Base-by-base conservation (phyloP, 2,797 vertebrate species). In the Ataeniobius toweri region DNA sequence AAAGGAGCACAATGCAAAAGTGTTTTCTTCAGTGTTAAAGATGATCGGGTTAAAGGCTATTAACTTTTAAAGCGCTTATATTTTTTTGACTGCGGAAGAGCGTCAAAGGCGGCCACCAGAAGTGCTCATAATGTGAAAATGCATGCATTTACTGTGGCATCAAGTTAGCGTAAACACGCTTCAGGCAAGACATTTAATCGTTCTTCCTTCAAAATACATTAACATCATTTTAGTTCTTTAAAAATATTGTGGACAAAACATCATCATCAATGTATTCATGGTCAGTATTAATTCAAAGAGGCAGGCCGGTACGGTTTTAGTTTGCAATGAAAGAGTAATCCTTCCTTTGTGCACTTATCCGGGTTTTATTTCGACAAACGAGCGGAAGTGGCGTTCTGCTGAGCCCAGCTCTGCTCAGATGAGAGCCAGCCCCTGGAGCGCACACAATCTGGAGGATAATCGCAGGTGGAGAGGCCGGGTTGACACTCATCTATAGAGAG, bases 381-480 rank as follows among this genome's bases (percentile, higher is more conserved):
- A 65, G 50, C 72, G 88, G 90, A 93, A 76, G 39, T 10, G 0
- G 0, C 0, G 0, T 8, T 2, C 7, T 0, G 0, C 6, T 5
- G 1, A 28, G 0, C 6, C 1, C 0, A 3, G 0, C 71, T 80
- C 71, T 48, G 75, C 2, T 8, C n/a, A 70, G 75, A 58, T 28
- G 85, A 83, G 69, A 55, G 16, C 56, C 78, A 58, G 55, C 55
- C 68, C 22, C 46, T 0, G 73, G 65, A 79, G 89, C 85, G 89
- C 83, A 50, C 86, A 79, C 88, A 77, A 72, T 84, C 76, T 63
- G 83, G 36, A 79, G 84, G 88, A 87, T 91, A 91, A 90, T 84
- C 90, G 88, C 92, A 94, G 94, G 93, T 94, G 92, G 88, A 77
- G 18, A 78, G 85, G 67, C 79, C 71, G 59, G 76, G 74, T 41